These are phyloP conservation scores for Poecilia latipinna DNA, from an alignment of 2,113 vertebrate species.

Conservation along the genomic window DNA sequence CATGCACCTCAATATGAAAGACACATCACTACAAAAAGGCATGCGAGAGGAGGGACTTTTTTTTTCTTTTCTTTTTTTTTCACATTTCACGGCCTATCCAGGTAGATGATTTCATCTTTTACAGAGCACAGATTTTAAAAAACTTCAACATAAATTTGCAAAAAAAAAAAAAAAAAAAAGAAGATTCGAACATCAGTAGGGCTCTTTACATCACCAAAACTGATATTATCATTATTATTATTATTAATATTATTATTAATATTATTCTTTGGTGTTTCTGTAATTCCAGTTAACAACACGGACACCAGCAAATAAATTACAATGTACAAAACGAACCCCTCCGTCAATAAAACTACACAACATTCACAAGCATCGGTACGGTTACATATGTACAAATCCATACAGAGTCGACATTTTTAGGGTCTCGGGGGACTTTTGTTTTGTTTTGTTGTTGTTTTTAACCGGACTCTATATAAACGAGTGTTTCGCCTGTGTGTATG, in stretches of 20 bases:
- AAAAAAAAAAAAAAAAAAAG: slow-evolving; percentile 69
- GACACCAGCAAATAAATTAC: slow-evolving; percentile 98
- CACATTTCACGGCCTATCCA: slow-evolving; percentile 90
- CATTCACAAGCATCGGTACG: slow-evolving; percentile 90
- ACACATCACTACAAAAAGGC: slow-evolving; percentile 82
- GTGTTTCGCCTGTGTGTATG: slow-evolving; percentile 77
- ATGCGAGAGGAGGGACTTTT: slow-evolving; percentile 86
- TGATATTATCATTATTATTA: slow-evolving; percentile 75
- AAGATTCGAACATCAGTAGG: slow-evolving; percentile 80
- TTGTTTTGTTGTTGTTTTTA: no score
- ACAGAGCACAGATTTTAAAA: slow-evolving; percentile 82
- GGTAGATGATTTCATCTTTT: slow-evolving; percentile 85
- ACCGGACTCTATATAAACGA: slow-evolving; percentile 90
- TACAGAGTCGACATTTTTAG: slow-evolving; percentile 86
- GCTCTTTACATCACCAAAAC: slow-evolving; percentile 90
- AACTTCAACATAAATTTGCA: slow-evolving; percentile 16
- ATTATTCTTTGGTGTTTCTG: slow-evolving; percentile 98
- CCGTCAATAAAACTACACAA: slow-evolving; percentile 89
- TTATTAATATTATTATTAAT: slow-evolving; percentile 83
- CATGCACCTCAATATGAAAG: slow-evolving; percentile 90
- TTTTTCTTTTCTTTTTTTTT: slow-evolving; percentile 53
- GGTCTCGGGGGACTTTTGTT: slow-evolving; percentile 86
- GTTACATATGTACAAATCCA: slow-evolving; percentile 87
- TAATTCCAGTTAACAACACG: slow-evolving; percentile 83
- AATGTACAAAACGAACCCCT: slow-evolving; percentile 92